Conservation (phyloP, 2,113 vertebrate species). For the Heloderma charlesbogerti region DNA sequence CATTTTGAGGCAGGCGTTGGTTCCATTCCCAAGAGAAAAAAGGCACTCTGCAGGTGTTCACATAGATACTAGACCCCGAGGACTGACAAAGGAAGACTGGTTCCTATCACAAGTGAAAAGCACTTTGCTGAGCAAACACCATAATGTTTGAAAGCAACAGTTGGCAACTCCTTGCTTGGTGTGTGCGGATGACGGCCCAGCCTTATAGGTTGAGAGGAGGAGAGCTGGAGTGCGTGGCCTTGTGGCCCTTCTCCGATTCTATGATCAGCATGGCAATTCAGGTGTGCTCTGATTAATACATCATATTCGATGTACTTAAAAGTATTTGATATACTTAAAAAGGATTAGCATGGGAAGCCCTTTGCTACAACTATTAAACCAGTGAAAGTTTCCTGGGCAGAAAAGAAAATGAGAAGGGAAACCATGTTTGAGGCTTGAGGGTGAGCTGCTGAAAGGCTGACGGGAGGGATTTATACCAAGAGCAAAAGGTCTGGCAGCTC, state of each 20-base stretch:
- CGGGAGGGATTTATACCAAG: background rate
- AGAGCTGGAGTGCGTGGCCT: background rate
- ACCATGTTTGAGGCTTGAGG: background rate
- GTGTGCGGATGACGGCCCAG: background rate
- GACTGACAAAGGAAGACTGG: background rate
- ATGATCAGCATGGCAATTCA: background rate
- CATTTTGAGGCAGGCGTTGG: background rate
- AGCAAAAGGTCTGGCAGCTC: background rate
- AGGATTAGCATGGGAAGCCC: background rate
- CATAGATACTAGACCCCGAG: background rate
- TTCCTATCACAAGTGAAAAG: background rate
- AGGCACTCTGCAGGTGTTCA: background rate
- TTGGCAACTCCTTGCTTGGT: background rate
- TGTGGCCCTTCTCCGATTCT: background rate
- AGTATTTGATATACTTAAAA: background rate
- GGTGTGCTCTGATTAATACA: background rate
- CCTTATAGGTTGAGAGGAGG: background rate
- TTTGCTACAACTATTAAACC: background rate
- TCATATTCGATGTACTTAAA: background rate
- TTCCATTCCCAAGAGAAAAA: background rate
- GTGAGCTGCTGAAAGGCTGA: background rate
- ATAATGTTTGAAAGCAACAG: background rate
- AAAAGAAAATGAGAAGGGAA: background rate
- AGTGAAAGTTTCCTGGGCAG: background rate
- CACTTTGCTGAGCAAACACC: background rate